Evolutionary conservation across 2,113 vertebrate species (phyloP).

Genomic region (Hypocryptadius cinnamomeus): DNA sequence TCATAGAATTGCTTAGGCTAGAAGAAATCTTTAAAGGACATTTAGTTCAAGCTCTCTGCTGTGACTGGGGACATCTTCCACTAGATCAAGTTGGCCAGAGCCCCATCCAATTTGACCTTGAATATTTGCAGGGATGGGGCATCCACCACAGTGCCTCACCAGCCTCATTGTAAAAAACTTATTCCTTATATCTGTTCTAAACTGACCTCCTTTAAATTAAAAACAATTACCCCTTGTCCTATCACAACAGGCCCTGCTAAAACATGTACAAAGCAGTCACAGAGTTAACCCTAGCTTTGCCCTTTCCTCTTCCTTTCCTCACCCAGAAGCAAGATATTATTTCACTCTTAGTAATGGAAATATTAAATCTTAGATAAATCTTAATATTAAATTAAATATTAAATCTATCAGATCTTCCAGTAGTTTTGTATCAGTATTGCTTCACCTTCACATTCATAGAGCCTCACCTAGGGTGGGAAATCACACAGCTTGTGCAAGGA

Average conservation of each 20-base stretch:
- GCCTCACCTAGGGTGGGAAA: background rate
- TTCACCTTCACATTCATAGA: background rate
- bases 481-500: background rate
- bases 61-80: too few relatives aligned
- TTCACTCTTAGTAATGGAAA: background rate
- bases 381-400: background rate
- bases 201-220: background rate
- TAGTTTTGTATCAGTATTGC: background rate
- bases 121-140: background rate
- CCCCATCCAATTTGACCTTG: background rate
- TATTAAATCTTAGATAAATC: too few relatives aligned
- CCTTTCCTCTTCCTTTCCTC: background rate
- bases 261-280: background rate
- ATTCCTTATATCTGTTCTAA: background rate
- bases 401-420: background rate
- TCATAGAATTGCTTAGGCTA: background rate
- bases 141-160: background rate
- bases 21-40: background rate
- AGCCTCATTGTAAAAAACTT: background rate
- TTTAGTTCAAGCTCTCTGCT: background rate
- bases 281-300: background rate
- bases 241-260: background rate
- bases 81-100: background rate
- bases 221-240: background rate
- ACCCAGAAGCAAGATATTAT: background rate